Base-by-base conservation (phyloP, 2,113 vertebrate species). In the Elephantulus edwardii region DNA sequence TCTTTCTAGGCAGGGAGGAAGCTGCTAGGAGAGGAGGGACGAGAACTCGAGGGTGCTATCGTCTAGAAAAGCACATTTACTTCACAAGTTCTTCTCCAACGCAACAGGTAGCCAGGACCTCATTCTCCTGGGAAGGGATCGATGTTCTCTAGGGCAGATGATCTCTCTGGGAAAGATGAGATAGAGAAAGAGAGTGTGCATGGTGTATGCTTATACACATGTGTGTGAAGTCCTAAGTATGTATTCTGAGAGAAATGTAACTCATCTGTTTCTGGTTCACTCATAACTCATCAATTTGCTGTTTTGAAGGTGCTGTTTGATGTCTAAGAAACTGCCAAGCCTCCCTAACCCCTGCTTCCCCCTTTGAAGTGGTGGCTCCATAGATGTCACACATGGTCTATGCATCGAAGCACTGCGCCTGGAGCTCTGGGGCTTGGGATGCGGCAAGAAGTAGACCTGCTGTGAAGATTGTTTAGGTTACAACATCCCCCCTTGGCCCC, bases 231-330 rank as follows among this genome's bases (percentile, higher is more conserved):
- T 88, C 84, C 64, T 83, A 80, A 89, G 89, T 12, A 85, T n/a
- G 78, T 64, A 84, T 89, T 81, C 60, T 22, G 78, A 81, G 77
- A 76, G 71, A 95, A 81, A 80, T 68, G 56, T 19, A 75, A 88
- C 42, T 81, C 12, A 28, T 91, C 91, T 93, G 89, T 74, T 95
- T 95, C 94, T 92, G 77, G 96, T 92, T 94, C 92, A 93, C 84
- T 92, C 81, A 74, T 60, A 90, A 94, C 81, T 89, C 89, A 89
- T 52, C 62, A 70, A 71, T 86, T 76, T 72, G 62, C 56, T 94
- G 62, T 95, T 92, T 92, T 95, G 92, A 92, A 94, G 91, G 83
- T n/a, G 2, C 58, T 14, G 22, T 71, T 83, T 86, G 81, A 92
- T 76, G 89, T 92, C 84, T 54, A 89, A 90, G 83, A 90, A 90